Evolutionary conservation across 2,888 invertebrate genomes (phyloP), one percentile per base, ranked within the genome.

Genomic region (Dione juno): DNA sequence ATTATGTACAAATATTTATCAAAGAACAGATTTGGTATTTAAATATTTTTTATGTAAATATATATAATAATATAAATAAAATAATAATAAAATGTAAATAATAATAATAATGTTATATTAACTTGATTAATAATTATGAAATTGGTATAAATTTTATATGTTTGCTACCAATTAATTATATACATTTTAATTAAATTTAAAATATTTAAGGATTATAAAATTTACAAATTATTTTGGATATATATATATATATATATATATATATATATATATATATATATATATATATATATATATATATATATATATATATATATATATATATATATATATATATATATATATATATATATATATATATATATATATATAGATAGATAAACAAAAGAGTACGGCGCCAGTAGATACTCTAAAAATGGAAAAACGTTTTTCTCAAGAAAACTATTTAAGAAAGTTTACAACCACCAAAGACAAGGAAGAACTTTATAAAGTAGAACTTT

Each of bases 381-480:
- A n/a, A n/a, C n/a, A n/a, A n/a, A n/a, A n/a, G n/a, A 37, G 14
- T 54, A 37, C 10, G 37, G 37, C 16, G 35, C 37, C 11, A 37
- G 57, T 40, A 57, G 57, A n/a, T 57, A 37, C 10, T 37, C 11
- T 37, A 57, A 57, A 40, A 40, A 57, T 57, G 37, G 37, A 37
- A 37, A 37, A 16, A 0, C 57, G 37, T 57, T 50, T 57, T 57
- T 57, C 37, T 40, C 6, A 37, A 40, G 35, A 54, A 54, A 54
- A 35, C 54, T 16, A 5, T 54, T 16, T 16, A 40, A 57, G 37
- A 40, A 57, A 37, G 11, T 57, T 57, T 13, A 11, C 57, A 37
- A 57, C 16, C 57, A 37, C 37, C 57, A 57, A 57, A 57, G 57
- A 57, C 57, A 57, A 57, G 28, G 28, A 28, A 28, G 57, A 57